Evolutionary conservation across 2,113 vertebrate species (phyloP), one percentile per base, ranked within the genome.

Genomic region (Cavia porcellus): DNA sequence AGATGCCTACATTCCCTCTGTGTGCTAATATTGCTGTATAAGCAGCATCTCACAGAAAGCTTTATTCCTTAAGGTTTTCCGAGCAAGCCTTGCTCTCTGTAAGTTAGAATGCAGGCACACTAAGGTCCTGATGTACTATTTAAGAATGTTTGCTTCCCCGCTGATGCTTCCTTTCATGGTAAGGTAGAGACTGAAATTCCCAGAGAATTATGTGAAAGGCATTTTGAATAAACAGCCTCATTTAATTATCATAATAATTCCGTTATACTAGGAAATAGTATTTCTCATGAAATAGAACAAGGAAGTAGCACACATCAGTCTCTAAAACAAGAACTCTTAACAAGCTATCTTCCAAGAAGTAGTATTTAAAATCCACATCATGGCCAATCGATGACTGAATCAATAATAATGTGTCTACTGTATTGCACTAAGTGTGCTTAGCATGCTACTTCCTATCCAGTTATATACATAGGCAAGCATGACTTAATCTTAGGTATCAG

Each of bases 321-420:
- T 84, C n/a, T 17, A 59, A 96, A 93, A 79, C 35, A 89, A 89
- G 28, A 84, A 93, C 15, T 74, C 45, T 92, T 89, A 95, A 47
- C 38, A 95, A 92, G 52, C 15, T 68, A 68, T 10, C 24, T 13
- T 88, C 70, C 3, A 92, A 80, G 47, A 92, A 96, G 19, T 2
- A 35, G 89, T 94, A 96, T 89, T 96, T 92, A 85, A 92, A 96
- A 96, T n/a, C 9, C 52, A 92, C 85, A 96, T 88, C n/a, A 90
- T 68, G 11, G 89, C 4, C 17, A 22, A 75, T 64, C 10, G 7
- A 89, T 90, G 35, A 90, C 8, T 35, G 28, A 96, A 47, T 88
- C 57, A 61, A 12, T 95, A 62, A 90, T 75, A 64, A 85, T 64
- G 19, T 91, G 52, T 62, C 25, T 86, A 55, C 50, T 90, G 7